Base-by-base conservation (phyloP, 1,140 invertebrate species). In the Charaxes varanes region DNA sequence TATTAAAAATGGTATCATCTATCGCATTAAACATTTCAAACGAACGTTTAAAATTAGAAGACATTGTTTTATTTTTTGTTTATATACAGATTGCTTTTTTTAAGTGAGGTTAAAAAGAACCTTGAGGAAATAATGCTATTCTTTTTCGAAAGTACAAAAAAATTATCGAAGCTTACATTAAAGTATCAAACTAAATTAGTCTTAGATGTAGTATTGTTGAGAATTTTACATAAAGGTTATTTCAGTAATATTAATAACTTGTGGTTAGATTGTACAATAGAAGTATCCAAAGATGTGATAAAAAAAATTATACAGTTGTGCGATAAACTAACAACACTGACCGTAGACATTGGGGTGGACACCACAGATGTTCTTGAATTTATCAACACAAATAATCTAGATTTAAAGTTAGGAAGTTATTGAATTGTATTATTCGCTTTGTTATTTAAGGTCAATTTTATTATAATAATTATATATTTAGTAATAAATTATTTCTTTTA, bases 261-360 rank as follows among this genome's bases (percentile, higher is more conserved):
- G 14, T 84, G 78, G 78, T 60, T 85, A 47, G 83, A 85, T 38
- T 84, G 78, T 34, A 84, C 80, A 5, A 58, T 84, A 33, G 68
- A 71, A 34, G 74, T 85, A 6, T 82, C 79, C 4, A 73, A 69
- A 28, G 44, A 54, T 18, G 69, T 80, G 10, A 64, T 81, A 6
- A 73, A 63, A 44, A 49, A 72, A 46, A 51, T 83, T 10, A 78
- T 85, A 24, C 55, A 73, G 8, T 46, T 41, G 5, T 84, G 81
- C 52, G 62, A 76, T 6, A 53, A 58, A 2, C 55, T 85, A 7
- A 65, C 64, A 31, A 55, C 53, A 41, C 64, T 85, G 15, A 80
- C 76, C 4, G 72, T 82, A 11, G 70, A 76, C 24, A 72, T 56
- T 27, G 41, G 26, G 3, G 77, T 69, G 12, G 61, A 73, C 14